Base-by-base conservation (phyloP, 1,140 invertebrate genomes). In the Dinothrombium tinctorium region DNA sequence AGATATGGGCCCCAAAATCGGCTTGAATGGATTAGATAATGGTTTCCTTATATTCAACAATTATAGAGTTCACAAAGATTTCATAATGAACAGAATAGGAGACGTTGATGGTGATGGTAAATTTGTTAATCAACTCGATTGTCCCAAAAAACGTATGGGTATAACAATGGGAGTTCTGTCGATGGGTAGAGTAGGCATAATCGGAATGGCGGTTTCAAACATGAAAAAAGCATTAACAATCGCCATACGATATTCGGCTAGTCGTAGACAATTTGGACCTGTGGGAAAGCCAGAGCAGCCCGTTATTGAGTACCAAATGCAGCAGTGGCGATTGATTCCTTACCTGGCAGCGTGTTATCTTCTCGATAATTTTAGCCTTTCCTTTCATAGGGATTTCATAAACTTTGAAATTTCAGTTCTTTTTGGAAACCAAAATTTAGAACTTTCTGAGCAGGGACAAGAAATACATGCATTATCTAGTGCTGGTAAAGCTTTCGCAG, bases 391-490 rank as follows among this genome's bases (percentile, higher is more conserved):
- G 35, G 57, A 65, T 25, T 67, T 58, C 49, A 54, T 62, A 0
- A 48, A 53, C 11, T 66, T 77, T 42, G 57, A 63, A 21, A 59
- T 72, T 32, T 57, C 63, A 23, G 43, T 60, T 19, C 50, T 62
- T 45, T 51, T 55, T 41, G 59, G 58, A 15, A 55, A 62, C 40
- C 58, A 57, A 23, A 54, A 54, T 35, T n/a, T n/a, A n/a, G n/a
- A n/a, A n/a, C n/a, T n/a, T n/a, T 55, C 59, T 31, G 51, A 52
- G 44, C 49, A 61, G 49, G 75, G 76, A 0, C 66, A 73, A 26
- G 89, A 95, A 64, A 74, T 92, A 40, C 87, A 95, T 59, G 84
- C 76, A 11, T 54, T 94, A 41, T 82, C n/a, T 87, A 77, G 37
- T 72, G 74, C 41, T 69, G 69, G 68, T 14, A 95, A 94, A 62